Evolutionary conservation across 1,140 invertebrate species (phyloP), one percentile per base, ranked within the genome.

Genomic region (Hyposmocoma kahamanoa): DNA sequence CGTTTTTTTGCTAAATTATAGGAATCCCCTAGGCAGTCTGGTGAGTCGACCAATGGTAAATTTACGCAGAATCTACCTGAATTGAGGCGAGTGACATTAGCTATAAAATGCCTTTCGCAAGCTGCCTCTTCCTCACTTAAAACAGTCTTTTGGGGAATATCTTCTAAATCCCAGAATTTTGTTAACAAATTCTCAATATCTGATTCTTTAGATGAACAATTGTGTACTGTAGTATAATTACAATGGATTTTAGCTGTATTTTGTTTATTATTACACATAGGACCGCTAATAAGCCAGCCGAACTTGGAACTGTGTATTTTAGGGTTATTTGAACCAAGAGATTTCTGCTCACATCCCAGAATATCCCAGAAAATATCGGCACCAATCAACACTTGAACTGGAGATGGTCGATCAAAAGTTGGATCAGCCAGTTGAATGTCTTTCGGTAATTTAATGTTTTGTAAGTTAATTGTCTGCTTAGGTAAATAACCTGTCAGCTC

Each of bases 21-120:
- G 2, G 49, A 44, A 20, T 51, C 32, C 10, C 49, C 49, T n/a
- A 51, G 34, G 5, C 21, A 22, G 18, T 51, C 42, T 20, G 49
- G 49, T 6, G 41, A 30, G 6, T 39, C 41, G 10, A 15, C 22
- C 21, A 46, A 20, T 21, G 50, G 15, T 18, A 52, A 19, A 22
- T 22, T 50, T 2, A 56, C 41, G 36, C 48, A 49, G 49, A 38
- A 47, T 28, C 28, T 24, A n/a, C 48, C 42, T 13, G 41, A 30
- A 43, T 59, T 60, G 22, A 20, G 47, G 10, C 21, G 20, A 36
- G 19, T 24, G 13, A 22, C 42, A 51, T 56, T 13, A 19, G 24
- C 43, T 50, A 38, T 18, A 42, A 55, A 56, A 10, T 47, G 42
- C 11, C 48, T 56, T 58, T 47, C 42, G 79, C 79, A 86, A 62